Base-by-base conservation (phyloP, 1,140 invertebrate species). In the Drosophila nannoptera region DNA sequence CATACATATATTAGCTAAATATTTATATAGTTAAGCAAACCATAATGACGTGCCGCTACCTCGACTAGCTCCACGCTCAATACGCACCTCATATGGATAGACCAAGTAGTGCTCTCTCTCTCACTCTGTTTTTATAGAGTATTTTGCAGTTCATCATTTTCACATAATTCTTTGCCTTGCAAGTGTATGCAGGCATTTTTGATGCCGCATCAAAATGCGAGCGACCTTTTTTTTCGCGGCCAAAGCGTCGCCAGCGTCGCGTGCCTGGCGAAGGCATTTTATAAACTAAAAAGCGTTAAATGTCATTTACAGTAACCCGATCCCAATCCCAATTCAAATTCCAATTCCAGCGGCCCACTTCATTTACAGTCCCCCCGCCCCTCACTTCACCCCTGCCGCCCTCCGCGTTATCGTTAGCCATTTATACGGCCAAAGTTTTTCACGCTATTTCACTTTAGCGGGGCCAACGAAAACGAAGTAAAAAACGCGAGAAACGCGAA, bases 261-360 rank as follows among this genome's bases (percentile, higher is more conserved):
- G 77, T 81, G 77, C 73, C 77, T 40, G 36, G 59, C 49, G 67
- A 59, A 76, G 71, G 73, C 73, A 84, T 86, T 80, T 83, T 69
- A 80, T 86, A 84, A 84, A 84, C 81, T 80, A 77, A 84, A 84
- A 84, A 84, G 81, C 80, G 80, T 80, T 84, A 84, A 84, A 84
- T 84, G 80, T 86, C 80, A 84, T 84, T 84, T 86, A 84, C 58
- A 62, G 80, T 80, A 83, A 83, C 73, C 76, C 64, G 62, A 82
- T 72, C 69, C 73, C 60, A 55, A 38, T 22, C 52, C 29, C 33
- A 35, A 35, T 31, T 49, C 61, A 58, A 71, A 64, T 61, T 62
- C 52, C 64, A 69, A 59, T 46, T 46, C 36, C 40, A 60, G 38
- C 12, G 33, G 54, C 22, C 55, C 55, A 35, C 29, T 12, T 46